Evolutionary conservation across 2,888 invertebrate species (phyloP).

Genomic region (Protophormia terraenovae): DNA sequence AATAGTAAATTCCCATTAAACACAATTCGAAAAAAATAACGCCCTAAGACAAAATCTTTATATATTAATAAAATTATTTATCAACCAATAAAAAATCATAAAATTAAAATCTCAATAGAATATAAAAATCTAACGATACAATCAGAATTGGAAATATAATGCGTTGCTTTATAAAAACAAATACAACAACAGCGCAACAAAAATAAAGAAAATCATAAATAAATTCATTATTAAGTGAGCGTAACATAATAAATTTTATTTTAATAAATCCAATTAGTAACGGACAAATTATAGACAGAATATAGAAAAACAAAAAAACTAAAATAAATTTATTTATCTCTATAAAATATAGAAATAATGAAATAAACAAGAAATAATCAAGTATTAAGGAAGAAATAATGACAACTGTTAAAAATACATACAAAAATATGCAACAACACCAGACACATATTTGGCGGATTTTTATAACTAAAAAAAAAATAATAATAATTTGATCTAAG

Average conservation of each 20-base stretch:
- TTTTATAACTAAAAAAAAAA: too few relatives aligned
- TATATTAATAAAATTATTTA: constrained; percentile 44
- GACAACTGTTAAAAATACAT: constrained; percentile 6
- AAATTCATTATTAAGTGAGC: constrained; percentile 72
- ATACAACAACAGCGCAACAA: background rate
- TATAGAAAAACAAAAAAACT: background rate
- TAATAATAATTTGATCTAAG: too few relatives aligned
- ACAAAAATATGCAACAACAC: constrained; percentile 38
- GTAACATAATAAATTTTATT: constrained; percentile 78
- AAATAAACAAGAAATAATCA: constrained; percentile 58
- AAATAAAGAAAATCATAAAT: constrained; percentile 41
- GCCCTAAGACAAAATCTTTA: background rate
- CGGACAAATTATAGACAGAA: constrained; percentile 75
- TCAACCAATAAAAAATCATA: constrained; percentile 15
- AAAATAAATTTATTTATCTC: constrained; percentile 27
- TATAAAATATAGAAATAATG: constrained; percentile 43
- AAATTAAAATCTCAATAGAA: constrained; percentile 34
- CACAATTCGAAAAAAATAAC: too few relatives aligned
- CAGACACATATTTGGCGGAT: background rate
- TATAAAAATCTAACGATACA: background rate
- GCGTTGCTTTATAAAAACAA: background rate
- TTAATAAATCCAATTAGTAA: constrained; percentile 79
- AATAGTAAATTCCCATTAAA: too few relatives aligned
- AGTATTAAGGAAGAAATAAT: constrained; percentile 42
- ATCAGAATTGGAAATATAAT: constrained; percentile 16